phyloP scores from a whole-genome alignment of 2,113 vertebrate species.

The Pyrgilauda ruficollis region DNA sequence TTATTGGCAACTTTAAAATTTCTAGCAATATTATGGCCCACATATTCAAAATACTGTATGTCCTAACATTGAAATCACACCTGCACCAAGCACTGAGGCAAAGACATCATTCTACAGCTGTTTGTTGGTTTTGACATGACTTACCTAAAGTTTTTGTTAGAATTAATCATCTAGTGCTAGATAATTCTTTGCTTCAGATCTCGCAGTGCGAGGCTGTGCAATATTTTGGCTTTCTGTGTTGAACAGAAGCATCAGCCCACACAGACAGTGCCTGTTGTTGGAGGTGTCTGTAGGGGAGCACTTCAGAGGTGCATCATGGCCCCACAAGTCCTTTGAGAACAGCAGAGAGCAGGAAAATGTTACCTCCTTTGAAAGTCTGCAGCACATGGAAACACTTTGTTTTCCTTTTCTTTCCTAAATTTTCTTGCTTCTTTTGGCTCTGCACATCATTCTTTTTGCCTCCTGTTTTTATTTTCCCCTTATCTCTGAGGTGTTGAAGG shows the following conservation, averaged over 20 bases:
- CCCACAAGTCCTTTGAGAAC: neutral
- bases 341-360: neutral
- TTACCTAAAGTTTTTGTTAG: neutral
- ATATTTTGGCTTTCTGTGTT: neutral
- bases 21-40: neutral
- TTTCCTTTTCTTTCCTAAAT: neutral
- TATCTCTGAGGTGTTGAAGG: neutral
- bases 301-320: neutral
- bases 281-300: neutral
- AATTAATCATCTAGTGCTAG: neutral
- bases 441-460: neutral
- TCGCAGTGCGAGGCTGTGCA: neutral
- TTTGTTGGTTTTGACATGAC: neutral
- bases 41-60: neutral
- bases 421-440: neutral
- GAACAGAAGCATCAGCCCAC: neutral
- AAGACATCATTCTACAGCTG: neutral
- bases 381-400: neutral
- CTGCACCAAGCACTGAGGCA: neutral
- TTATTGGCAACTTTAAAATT: neutral
- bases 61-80: neutral
- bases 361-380: neutral
- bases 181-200: neutral
- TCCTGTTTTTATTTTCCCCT: neutral
- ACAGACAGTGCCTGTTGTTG: rapidly evolving